These are phyloP conservation scores for Engystomops pustulosus DNA, from an alignment of 2,113 vertebrate species.

Conservation along the genomic window DNA sequence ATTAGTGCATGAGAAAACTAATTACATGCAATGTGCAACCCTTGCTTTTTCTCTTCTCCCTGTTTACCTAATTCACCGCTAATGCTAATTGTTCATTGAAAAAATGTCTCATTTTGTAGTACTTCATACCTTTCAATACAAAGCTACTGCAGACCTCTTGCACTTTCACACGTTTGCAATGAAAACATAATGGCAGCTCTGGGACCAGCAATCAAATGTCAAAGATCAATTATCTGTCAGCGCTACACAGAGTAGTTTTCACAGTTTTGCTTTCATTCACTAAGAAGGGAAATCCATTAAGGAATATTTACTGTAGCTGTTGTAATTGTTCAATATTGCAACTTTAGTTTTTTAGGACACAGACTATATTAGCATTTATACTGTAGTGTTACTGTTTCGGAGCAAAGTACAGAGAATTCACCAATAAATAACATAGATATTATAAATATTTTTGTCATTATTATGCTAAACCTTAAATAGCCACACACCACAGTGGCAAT, in stretches of 20 bases:
- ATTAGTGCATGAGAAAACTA: constrained; percentile 54
- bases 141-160: constrained; percentile 32
- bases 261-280: background rate
- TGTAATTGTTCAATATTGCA: background rate
- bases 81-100: constrained; percentile 56
- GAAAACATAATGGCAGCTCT: constrained; percentile 31
- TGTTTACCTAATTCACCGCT: constrained; percentile 51
- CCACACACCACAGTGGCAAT: too few relatives aligned
- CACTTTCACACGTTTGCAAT: constrained; percentile 18
- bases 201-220: constrained; percentile 34
- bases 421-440: too few relatives aligned
- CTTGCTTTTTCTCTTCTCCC: constrained; percentile 45
- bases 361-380: too few relatives aligned
- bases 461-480: too few relatives aligned
- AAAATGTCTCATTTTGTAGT: constrained; percentile 45
- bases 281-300: background rate
- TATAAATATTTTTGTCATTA: too few relatives aligned
- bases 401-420: too few relatives aligned
- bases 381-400: too few relatives aligned
- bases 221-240: constrained; percentile 39
- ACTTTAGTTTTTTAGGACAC: background rate
- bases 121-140: background rate
- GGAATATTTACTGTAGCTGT: constrained; percentile 1
- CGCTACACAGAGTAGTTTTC: background rate
- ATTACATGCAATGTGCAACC: constrained; percentile 55